Evolutionary conservation across 2,888 invertebrate species (phyloP).

Genomic region (Parelbella ahira): DNA sequence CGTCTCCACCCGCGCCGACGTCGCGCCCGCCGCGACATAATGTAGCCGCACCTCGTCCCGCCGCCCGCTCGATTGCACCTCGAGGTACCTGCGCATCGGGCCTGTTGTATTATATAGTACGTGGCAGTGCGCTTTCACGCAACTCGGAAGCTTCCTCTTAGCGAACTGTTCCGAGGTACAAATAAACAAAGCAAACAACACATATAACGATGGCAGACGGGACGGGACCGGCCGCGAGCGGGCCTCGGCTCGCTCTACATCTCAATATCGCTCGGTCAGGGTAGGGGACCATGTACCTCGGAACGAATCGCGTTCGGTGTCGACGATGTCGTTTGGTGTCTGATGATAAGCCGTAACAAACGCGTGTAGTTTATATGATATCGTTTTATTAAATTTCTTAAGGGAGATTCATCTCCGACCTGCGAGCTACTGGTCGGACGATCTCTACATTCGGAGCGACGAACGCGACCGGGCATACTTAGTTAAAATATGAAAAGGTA

Average conservation of each 20-base stretch:
- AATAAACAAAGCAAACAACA: slow-evolving; percentile 77
- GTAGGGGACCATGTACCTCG: slow-evolving; percentile 81
- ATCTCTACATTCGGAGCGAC: slow-evolving; percentile 38
- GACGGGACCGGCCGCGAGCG: slow-evolving; percentile 60
- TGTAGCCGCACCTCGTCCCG: slow-evolving; percentile 92
- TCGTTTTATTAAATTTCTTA: slow-evolving; percentile 28
- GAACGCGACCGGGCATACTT: slow-evolving; percentile 39
- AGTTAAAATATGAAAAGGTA: slow-evolving; percentile 56
- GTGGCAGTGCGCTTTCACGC: slow-evolving; percentile 33
- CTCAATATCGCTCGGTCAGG: slow-evolving; percentile 80
- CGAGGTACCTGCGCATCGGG: slow-evolving; percentile 86
- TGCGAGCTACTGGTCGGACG: slow-evolving; percentile 33
- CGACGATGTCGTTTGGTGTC: slow-evolving; percentile 55
- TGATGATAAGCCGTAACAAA: slow-evolving; percentile 51
- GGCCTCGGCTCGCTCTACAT: slow-evolving; percentile 77
- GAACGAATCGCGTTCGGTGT: slow-evolving; percentile 76
- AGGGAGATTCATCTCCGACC: slow-evolving; percentile 32
- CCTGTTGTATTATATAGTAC: slow-evolving; percentile 34
- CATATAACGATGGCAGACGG: slow-evolving; percentile 59
- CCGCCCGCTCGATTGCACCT: slow-evolving; percentile 94
- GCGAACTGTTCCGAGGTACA: slow-evolving; percentile 81
- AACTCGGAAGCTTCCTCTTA: slow-evolving; percentile 50
- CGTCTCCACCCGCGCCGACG: slow-evolving; percentile 87
- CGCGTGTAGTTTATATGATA: slow-evolving; percentile 51
- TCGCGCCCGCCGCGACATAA: slow-evolving; percentile 85